Evolutionary conservation across 2,113 vertebrate genomes (phyloP).

Genomic region (Arvicanthis niloticus): DNA sequence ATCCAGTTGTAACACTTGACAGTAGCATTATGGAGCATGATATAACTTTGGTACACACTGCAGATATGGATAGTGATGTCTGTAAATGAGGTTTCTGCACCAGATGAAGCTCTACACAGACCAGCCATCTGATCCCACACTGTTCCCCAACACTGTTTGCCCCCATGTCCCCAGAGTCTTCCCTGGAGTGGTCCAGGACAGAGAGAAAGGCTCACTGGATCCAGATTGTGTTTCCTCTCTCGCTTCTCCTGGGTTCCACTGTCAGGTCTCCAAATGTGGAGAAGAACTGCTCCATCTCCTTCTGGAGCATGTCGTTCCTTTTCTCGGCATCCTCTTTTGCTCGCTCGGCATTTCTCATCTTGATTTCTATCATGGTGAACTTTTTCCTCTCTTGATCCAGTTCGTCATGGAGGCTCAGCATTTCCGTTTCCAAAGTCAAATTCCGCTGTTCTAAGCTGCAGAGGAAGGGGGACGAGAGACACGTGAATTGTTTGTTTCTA

Average conservation of each 20-base stretch:
- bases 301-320: slow-evolving; percentile 97
- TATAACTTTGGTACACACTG: slow-evolving; percentile 87
- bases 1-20: slow-evolving; percentile 91
- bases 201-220: slow-evolving; percentile 91
- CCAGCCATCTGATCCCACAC: slow-evolving; percentile 84
- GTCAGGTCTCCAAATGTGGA: slow-evolving; percentile 98
- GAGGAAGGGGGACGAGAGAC: neutral
- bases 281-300: slow-evolving; percentile 99
- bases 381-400: slow-evolving; percentile 99
- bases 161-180: slow-evolving; percentile 58
- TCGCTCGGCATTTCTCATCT: slow-evolving; percentile 97
- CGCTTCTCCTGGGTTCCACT: slow-evolving; percentile 93
- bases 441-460: slow-evolving; percentile 96
- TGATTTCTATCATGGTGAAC: slow-evolving; percentile 99
- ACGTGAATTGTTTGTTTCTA: neutral
- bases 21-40: slow-evolving; percentile 87
- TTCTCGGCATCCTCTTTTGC: slow-evolving; percentile 98
- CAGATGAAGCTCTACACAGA: slow-evolving; percentile 83
- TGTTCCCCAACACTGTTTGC: slow-evolving; percentile 71
- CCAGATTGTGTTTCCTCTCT: slow-evolving; percentile 96
- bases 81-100: slow-evolving; percentile 80
- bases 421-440: slow-evolving; percentile 94
- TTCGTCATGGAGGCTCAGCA: slow-evolving; percentile 95
- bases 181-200: slow-evolving; percentile 64
- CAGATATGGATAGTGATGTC: slow-evolving; percentile 78